Evolutionary conservation across 2,113 vertebrate genomes (phyloP).

Genomic region (Cettia cetti): DNA sequence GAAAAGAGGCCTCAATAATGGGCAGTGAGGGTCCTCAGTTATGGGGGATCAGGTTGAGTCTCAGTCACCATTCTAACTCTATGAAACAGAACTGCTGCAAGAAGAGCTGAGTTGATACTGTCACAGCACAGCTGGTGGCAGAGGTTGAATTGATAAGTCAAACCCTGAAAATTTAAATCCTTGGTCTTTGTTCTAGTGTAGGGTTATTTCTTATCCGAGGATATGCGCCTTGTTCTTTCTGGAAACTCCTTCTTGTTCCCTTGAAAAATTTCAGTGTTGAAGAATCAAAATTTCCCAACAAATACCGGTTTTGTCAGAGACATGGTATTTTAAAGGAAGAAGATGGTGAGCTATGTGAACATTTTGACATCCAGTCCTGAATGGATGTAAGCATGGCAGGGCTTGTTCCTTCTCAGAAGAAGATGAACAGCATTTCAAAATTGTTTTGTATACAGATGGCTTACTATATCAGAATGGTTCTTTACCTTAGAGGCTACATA

Average conservation of each 20-base stretch:
- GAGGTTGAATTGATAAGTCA: neutral
- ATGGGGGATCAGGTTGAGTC: neutral
- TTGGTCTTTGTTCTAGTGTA: neutral
- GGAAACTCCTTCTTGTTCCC: neutral
- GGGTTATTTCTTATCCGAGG: neutral
- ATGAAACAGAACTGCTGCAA: neutral
- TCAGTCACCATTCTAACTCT: neutral
- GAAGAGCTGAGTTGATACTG: neutral
- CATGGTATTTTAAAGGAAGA: neutral
- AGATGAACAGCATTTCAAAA: neutral
- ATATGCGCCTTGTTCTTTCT: neutral
- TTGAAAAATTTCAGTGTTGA: neutral
- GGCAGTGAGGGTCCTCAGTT: accelerated
- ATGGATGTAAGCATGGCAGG: accelerated
- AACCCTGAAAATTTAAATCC: neutral
- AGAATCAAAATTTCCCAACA: neutral
- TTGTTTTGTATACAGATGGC: neutral
- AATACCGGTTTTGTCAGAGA: neutral
- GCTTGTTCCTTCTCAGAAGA: neutral
- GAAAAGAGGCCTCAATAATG: neutral
- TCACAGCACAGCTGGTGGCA: neutral
- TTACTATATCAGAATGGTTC: neutral
- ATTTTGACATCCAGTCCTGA: neutral
- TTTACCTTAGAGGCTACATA: neutral
- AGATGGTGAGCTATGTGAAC: neutral